These are phyloP conservation scores for Festucalex cinctus DNA, from an alignment of 2,113 vertebrate species.

Conservation along the genomic window DNA sequence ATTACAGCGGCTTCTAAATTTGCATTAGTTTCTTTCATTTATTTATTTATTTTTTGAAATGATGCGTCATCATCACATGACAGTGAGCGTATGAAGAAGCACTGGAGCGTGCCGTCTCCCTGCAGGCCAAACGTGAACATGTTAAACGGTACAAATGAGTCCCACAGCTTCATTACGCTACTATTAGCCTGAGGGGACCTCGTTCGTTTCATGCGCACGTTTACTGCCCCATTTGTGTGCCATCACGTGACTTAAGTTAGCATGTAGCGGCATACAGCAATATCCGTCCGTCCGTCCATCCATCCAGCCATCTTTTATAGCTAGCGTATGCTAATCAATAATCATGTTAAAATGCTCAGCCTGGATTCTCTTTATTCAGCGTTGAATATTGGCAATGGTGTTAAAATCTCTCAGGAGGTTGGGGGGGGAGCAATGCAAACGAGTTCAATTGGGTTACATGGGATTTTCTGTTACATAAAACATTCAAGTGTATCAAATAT, in stretches of 20 bases:
- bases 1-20: background rate
- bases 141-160: slow-evolving; percentile 12
- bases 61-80: background rate
- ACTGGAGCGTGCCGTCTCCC: background rate
- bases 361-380: background rate
- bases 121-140: slow-evolving; percentile 9
- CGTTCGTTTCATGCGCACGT: background rate
- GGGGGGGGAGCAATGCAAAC: slow-evolving; percentile 1
- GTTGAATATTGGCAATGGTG: slow-evolving; percentile 1
- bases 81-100: slow-evolving; percentile 6
- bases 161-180: background rate
- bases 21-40: background rate
- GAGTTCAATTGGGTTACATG: background rate
- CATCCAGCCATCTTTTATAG: no score
- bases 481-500: background rate
- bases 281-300: background rate
- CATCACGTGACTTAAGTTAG: background rate
- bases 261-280: background rate
- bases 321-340: background rate
- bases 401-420: background rate
- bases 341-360: background rate
- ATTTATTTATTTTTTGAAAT: background rate
- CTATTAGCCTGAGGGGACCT: background rate
- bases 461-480: slow-evolving; percentile 7
- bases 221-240: background rate